A percentile compares a stretch with the other conserved stretches of the same genome.
phyloP scores from a whole-genome alignment of 2,113 vertebrate genomes.

The Chaetodon trifascialis region DNA sequence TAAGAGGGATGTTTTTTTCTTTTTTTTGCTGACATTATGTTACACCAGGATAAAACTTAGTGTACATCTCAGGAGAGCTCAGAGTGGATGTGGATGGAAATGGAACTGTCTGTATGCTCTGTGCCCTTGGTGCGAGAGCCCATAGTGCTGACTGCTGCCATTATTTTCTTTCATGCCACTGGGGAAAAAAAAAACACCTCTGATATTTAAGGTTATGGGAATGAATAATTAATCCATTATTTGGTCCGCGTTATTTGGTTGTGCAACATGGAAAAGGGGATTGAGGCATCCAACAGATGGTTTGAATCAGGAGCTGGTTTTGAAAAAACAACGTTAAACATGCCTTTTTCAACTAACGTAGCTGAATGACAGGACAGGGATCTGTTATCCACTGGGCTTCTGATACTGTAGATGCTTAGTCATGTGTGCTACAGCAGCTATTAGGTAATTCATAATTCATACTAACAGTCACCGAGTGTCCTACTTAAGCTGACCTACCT shows the following conservation, averaged over 20 bases:
- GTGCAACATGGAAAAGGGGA: constrained; percentile 21
- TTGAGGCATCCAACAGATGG: constrained; percentile 9
- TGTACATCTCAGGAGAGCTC: constrained; percentile 54
- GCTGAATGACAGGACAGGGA: constrained; percentile 3
- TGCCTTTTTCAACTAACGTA: neutral
- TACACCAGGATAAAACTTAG: constrained; percentile 44
- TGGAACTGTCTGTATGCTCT: constrained; percentile 61
- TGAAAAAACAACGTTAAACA: neutral
- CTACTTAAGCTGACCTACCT: constrained; percentile 40
- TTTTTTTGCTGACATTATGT: constrained; percentile 52
- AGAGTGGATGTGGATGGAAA: constrained; percentile 64
- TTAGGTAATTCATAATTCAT: constrained; percentile 54
- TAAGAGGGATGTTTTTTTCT: constrained; percentile 10
- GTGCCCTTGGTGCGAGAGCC: constrained; percentile 38
- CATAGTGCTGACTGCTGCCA: constrained; percentile 62
- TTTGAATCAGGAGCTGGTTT: neutral
- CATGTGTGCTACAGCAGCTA: constrained; percentile 26
- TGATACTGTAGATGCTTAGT: constrained; percentile 31
- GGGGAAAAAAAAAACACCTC: constrained; percentile 11
- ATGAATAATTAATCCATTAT: constrained; percentile 43
- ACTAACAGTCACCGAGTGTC: constrained; percentile 23
- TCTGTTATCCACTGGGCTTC: constrained; percentile 12
- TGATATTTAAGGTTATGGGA: constrained; percentile 28
- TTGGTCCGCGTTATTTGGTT: constrained; percentile 41
- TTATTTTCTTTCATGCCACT: constrained; percentile 14